phyloP scores from a whole-genome alignment of 2,113 vertebrate genomes.

The Sciurus niger region DNA sequence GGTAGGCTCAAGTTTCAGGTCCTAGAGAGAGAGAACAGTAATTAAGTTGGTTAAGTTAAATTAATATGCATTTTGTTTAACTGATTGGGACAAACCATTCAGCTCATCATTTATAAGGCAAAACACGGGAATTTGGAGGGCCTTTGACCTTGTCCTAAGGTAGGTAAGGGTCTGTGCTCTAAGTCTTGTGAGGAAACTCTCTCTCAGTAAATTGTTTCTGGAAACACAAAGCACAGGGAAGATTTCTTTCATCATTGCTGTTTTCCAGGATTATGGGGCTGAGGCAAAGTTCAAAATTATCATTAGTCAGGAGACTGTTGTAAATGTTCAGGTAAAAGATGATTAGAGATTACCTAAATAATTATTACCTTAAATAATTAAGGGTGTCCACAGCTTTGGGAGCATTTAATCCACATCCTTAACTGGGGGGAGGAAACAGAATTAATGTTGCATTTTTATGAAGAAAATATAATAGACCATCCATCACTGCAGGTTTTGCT shows the following conservation, averaged over 20 bases:
- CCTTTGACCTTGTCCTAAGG: neutral
- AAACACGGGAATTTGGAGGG: neutral
- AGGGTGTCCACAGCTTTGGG: neutral
- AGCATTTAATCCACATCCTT: neutral
- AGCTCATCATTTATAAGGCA: neutral
- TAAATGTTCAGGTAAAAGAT: neutral
- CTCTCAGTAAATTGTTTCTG: neutral
- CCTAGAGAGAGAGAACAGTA: neutral
- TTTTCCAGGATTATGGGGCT: neutral
- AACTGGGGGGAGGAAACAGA: neutral
- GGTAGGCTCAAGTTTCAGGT: neutral
- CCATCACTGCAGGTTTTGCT: neutral
- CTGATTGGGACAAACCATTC: neutral
- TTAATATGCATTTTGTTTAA: neutral
- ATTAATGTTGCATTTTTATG: neutral
- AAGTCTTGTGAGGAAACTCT: neutral
- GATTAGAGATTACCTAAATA: neutral
- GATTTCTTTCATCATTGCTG: neutral
- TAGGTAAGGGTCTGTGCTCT: neutral
- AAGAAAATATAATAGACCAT: neutral
- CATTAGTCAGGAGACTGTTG: neutral
- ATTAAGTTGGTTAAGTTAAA: neutral
- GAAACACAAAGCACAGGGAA: neutral
- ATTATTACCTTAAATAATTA: neutral
- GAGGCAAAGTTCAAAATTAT: neutral